Evolutionary conservation across 2,888 invertebrate species (phyloP).

Genomic region (Sarcophaga carnaria): DNA sequence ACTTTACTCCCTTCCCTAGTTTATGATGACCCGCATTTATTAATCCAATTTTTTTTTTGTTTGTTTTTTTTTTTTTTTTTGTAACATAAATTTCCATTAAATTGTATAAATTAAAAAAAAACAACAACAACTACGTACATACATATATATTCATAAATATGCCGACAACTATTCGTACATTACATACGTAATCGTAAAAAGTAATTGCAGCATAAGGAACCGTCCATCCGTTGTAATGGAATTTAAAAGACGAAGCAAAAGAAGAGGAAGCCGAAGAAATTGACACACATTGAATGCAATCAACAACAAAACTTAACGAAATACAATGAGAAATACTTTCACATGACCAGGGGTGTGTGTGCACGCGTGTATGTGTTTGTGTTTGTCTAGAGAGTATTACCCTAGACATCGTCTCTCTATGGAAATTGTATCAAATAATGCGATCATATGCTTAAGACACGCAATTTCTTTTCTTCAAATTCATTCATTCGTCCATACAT

Average conservation of each 20-base stretch:
- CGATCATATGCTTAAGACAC: constrained; percentile 42
- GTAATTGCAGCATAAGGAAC: constrained; percentile 38
- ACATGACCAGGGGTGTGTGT: constrained; percentile 50
- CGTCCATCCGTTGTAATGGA: constrained; percentile 27
- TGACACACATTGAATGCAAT: constrained; percentile 45
- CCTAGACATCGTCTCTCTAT: background rate
- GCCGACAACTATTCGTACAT: background rate
- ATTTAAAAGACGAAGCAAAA: constrained; percentile 3
- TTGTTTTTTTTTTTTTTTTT: too few relatives aligned
- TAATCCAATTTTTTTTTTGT: constrained; percentile 44
- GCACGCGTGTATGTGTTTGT: constrained; percentile 18
- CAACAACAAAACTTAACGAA: background rate
- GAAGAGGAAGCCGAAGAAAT: constrained; percentile 22
- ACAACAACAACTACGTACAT: background rate
- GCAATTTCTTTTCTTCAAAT: constrained; percentile 33
- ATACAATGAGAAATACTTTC: constrained; percentile 45
- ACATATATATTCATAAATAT: background rate
- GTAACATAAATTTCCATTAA: constrained; percentile 61
- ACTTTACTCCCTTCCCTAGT: background rate
- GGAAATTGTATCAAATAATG: constrained; percentile 7
- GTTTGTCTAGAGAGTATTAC: too few relatives aligned
- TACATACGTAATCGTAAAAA: background rate
- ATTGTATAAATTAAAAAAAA: constrained; percentile 57
- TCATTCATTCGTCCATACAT: background rate
- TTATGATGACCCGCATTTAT: constrained; percentile 54